These are phyloP conservation scores for Euschistus heros DNA, from an alignment of 1,140 invertebrate species.

Conservation along the genomic window DNA sequence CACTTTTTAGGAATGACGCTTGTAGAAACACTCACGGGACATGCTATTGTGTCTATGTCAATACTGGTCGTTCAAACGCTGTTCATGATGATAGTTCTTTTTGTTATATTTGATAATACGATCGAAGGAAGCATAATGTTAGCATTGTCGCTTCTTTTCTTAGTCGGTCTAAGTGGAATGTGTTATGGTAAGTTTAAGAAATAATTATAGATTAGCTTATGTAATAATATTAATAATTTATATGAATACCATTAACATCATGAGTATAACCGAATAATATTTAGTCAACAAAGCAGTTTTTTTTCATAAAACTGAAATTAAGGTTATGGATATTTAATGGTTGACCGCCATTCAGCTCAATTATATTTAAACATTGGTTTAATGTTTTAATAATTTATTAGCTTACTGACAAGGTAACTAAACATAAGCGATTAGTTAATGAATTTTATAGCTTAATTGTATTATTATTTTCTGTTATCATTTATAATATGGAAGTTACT, in stretches of 20 bases:
- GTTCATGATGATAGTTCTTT: conserved; percentile 45
- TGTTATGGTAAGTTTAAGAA: conserved; percentile 38
- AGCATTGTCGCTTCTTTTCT: conserved; percentile 39
- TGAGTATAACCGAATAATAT: neutral
- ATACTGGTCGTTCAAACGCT: conserved; percentile 73
- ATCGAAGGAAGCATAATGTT: conserved; percentile 39
- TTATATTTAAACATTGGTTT: too few species aligned
- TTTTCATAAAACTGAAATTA: neutral
- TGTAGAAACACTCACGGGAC: conserved; percentile 67
- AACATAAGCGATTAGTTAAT: too few species aligned
- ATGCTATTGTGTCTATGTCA: conserved; percentile 74
- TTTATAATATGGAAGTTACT: too few species aligned
- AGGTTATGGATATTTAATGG: neutral
- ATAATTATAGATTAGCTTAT: neutral
- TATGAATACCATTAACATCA: neutral
- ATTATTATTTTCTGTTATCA: too few species aligned
- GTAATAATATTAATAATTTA: neutral
- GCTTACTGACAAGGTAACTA: too few species aligned
- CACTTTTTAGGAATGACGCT: conserved; percentile 56
- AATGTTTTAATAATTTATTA: too few species aligned
- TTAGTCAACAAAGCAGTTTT: neutral
- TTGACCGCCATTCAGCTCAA: too few species aligned
- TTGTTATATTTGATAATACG: conserved; percentile 39
- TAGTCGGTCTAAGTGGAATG: conserved; percentile 47
- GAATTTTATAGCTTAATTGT: too few species aligned